Percentiles rank a stretch among this genome's conserved stretches.
phyloP scores from a whole-genome alignment of 2,113 vertebrate genomes.

The Terrapene triunguis region DNA sequence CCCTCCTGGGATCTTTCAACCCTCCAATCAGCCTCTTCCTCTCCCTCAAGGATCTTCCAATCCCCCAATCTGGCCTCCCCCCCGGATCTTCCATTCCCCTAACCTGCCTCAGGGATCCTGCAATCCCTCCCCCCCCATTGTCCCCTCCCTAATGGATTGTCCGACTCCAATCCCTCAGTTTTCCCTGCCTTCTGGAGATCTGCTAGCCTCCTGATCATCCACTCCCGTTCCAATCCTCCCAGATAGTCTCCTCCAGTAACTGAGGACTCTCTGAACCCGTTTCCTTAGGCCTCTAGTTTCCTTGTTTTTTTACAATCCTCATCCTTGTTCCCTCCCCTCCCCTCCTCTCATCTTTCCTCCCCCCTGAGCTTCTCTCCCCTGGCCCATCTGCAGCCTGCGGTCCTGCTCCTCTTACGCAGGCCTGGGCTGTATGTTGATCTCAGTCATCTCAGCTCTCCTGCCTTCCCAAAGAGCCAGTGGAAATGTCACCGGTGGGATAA shows the following conservation, averaged over 20 bases:
- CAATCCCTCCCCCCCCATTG: not conserved
- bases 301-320: not conserved
- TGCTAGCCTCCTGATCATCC: not conserved
- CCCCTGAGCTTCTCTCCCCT: conserved; percentile 8
- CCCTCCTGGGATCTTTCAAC: not conserved
- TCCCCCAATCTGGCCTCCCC: not conserved
- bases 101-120: not conserved
- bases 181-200: not conserved
- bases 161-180: not conserved
- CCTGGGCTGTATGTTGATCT: conserved; percentile 54
- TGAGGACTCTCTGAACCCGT: not conserved
- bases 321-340: not conserved
- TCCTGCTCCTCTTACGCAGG: conserved; percentile 9
- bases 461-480: conserved; percentile 46
- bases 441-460: conserved; percentile 31
- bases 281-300: not conserved
- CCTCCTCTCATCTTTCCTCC: not conserved
- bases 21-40: not conserved
- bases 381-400: not conserved
- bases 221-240: not conserved
- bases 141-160: not conserved
- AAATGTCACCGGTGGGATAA: conserved; percentile 72
- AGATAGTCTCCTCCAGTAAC: not conserved
- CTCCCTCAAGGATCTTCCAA: not conserved
- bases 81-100: not conserved